phyloP scores from a whole-genome alignment of 2,797 vertebrate genomes.

The Poecilia picta region DNA sequence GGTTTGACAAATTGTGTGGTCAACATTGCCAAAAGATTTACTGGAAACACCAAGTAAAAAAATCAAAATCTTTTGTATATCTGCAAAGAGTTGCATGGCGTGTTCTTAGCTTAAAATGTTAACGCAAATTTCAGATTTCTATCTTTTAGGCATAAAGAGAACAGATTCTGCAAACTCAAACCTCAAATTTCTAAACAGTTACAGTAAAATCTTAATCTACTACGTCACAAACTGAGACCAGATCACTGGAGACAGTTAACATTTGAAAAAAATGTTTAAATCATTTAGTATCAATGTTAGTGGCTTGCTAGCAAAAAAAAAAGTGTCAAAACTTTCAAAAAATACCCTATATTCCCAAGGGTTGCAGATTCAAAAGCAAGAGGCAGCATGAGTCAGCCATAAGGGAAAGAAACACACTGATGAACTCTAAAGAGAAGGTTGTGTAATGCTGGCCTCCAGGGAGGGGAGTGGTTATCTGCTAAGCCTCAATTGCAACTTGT shows the following conservation, averaged over 20 bases:
- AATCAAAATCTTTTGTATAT: not conserved
- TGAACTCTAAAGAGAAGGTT: slow-evolving; percentile 36
- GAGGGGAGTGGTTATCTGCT: slow-evolving; percentile 66
- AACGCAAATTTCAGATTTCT: not conserved
- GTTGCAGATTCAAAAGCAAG: not conserved
- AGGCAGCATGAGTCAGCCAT: slow-evolving; percentile 11
- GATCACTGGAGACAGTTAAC: slow-evolving; percentile 2
- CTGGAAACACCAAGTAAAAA: not conserved
- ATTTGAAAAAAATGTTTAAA: not conserved
- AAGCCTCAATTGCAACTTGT: slow-evolving; percentile 48
- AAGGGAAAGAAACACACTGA: slow-evolving; percentile 23
- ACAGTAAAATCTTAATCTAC: slow-evolving; percentile 19
- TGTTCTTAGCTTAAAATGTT: not conserved
- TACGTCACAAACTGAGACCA: slow-evolving; percentile 34
- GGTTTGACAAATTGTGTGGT: not conserved
- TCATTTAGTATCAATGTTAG: slow-evolving; percentile 14
- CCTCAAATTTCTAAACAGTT: slow-evolving; percentile 7
- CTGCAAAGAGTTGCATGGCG: not conserved
- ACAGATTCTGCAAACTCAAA: not conserved
- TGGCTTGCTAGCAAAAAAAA: slow-evolving; percentile 2
- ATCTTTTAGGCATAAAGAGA: too few relatives aligned
- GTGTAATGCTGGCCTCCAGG: slow-evolving; percentile 44
- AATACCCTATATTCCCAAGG: not conserved
- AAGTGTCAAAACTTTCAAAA: slow-evolving; percentile 6
- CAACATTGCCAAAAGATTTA: not conserved